Base-by-base conservation (phyloP, 1,140 invertebrate genomes). In the Sitodiplosis mosellana region DNA sequence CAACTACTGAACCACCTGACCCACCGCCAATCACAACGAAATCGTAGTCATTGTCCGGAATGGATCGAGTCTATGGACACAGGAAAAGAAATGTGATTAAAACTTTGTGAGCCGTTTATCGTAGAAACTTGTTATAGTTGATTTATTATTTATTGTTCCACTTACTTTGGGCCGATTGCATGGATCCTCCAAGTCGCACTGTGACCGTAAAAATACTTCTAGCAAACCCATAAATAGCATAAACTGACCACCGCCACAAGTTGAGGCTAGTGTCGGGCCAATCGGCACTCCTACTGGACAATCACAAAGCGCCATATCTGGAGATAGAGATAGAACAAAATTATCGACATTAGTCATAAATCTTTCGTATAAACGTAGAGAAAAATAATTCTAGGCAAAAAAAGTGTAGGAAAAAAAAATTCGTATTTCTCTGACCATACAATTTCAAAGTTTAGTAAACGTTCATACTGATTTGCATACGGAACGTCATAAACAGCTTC, bases 21-120 rank as follows among this genome's bases (percentile, higher is more conserved):
- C 90, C 90, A 4, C 83, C 86, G 1, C 90, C 90, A 47, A 93
- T 79, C 19, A 88, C 77, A 51, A 88, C 81, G 66, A 87, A 88
- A 64, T 87, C 83, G 63, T 88, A 87, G 4, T 43, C 41, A 43
- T 43, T 43, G 14, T 43, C 41, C 2, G 41, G 15, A n/a, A 18
- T 6, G 5, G n/a, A 18, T 2, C 41, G n/a, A 18, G 41, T 18
- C 41, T 43, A 18, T 18, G 20, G 15, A 38, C 36, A 38, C 15
- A 5, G 12, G 14, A 40, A 40, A 40, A 15, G 17, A n/a, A 36
- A 36, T 36, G 8, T 36, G 34, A 10, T 36, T 36, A n/a, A 36
- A 36, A 15, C 37, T 40, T 40, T 40, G 4, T n/a, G 14, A 36
- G 8, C n/a, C 17, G 12, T 40, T 40, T 40, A 40, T 15, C 14